phyloP scores from a whole-genome alignment of 2,888 invertebrate genomes.

The Erebia ligea region DNA sequence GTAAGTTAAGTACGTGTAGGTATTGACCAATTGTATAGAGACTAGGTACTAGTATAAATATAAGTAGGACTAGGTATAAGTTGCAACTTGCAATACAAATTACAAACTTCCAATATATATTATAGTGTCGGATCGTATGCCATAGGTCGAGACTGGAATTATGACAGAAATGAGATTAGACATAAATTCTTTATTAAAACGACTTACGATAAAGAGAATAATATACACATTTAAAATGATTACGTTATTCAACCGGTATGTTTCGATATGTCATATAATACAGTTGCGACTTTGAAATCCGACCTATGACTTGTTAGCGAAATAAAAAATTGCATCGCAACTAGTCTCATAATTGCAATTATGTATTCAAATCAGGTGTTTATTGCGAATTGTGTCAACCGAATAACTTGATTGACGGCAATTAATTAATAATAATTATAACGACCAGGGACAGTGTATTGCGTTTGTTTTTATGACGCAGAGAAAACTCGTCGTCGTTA shows the following conservation, averaged over 20 bases:
- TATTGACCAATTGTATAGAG: too few relatives aligned
- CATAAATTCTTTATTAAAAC: conserved; percentile 4
- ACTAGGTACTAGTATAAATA: too few relatives aligned
- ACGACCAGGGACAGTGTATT: too few relatives aligned
- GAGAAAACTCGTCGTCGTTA: too few relatives aligned
- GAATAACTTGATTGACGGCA: background rate
- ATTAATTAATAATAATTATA: too few relatives aligned
- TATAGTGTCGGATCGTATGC: too few relatives aligned
- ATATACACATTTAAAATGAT: conserved; percentile 5
- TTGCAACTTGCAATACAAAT: too few relatives aligned
- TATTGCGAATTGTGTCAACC: conserved; percentile 22
- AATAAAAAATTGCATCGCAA: conserved; percentile 39
- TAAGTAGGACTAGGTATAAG: too few relatives aligned
- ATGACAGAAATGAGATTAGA: background rate
- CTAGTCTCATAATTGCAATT: conserved; percentile 23
- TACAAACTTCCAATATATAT: too few relatives aligned
- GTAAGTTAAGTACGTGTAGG: too few relatives aligned
- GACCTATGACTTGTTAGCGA: conserved; percentile 38
- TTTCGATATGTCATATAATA: conserved; percentile 27
- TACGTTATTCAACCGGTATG: conserved; percentile 19
- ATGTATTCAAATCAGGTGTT: conserved; percentile 29
- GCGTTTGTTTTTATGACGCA: too few relatives aligned
- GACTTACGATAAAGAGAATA: background rate
- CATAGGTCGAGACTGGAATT: background rate
- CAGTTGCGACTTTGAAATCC: conserved; percentile 18